A percentile compares a stretch with the other conserved stretches of the same genome.
These are phyloP conservation scores for Chaetodon auriga DNA, from an alignment of 2,113 vertebrate genomes.

Conservation along the genomic window DNA sequence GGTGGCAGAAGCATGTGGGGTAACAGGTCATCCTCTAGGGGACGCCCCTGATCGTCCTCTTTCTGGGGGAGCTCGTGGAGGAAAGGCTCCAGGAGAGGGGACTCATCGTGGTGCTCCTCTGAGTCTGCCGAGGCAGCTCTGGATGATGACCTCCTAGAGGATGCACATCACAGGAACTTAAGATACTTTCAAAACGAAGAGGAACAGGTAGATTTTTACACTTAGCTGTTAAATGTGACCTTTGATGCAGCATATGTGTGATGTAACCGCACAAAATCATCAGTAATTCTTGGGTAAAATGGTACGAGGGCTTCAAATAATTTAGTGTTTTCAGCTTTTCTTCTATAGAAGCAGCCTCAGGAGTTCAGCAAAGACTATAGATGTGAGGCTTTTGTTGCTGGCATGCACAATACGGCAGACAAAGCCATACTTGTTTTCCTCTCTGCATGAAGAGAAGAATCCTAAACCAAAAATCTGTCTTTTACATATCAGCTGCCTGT, in stretches of 20 bases:
- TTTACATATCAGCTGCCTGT: background rate
- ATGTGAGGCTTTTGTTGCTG: background rate
- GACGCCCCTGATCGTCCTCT: conserved; percentile 73
- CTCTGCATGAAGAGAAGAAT: background rate
- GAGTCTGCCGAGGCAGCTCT: conserved; percentile 49
- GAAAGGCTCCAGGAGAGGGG: conserved; percentile 74
- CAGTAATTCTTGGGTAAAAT: background rate
- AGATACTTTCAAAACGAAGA: background rate
- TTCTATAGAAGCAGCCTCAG: background rate
- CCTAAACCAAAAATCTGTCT: background rate
- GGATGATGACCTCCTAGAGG: conserved; percentile 60
- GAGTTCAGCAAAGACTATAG: background rate
- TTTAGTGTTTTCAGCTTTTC: background rate
- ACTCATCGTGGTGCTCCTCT: conserved; percentile 53
- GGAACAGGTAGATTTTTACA: too few species aligned
- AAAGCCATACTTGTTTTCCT: background rate
- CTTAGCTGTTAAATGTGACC: background rate
- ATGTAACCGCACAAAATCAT: background rate
- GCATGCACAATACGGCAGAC: background rate
- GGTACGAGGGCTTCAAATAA: background rate
- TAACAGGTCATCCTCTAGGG: conserved; percentile 78
- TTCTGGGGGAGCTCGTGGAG: conserved; percentile 74
- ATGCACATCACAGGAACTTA: conserved; percentile 3
- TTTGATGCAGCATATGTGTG: background rate
- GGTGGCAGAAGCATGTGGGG: conserved; percentile 78